phyloP scores from a whole-genome alignment of 2,888 invertebrate genomes.

The Agriotes lineatus region DNA sequence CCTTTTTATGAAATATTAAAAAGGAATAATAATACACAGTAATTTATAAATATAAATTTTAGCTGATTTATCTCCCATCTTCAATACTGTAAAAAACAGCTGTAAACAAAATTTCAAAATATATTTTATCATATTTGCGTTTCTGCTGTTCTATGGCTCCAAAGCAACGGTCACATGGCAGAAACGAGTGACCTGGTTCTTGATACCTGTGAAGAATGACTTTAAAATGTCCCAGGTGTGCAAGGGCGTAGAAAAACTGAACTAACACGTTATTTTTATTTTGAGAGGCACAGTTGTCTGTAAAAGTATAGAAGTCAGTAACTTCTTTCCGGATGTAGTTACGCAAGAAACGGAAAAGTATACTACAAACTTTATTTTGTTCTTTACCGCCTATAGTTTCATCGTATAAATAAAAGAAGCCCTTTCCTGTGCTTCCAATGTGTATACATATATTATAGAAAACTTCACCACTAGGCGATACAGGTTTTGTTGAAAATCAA shows the following conservation, averaged over 20 bases:
- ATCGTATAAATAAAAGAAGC: conserved; percentile 25
- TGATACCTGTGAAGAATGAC: not conserved
- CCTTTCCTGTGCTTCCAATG: conserved; percentile 6
- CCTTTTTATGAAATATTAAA: no score
- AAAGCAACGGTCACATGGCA: not conserved
- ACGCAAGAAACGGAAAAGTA: conserved; percentile 6
- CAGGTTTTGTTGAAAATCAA: conserved; percentile 24
- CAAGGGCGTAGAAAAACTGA: conserved; percentile 1
- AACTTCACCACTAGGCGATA: conserved; percentile 18
- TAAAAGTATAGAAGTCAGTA: not conserved
- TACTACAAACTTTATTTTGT: conserved; percentile 12
- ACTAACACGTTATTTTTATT: conserved; percentile 5
- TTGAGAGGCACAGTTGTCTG: conserved; percentile 5
- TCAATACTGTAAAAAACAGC: no score
- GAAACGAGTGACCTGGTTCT: not conserved
- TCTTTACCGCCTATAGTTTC: conserved; percentile 15
- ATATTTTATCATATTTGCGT: no score
- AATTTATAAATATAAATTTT: no score
- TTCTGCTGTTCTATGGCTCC: no score
- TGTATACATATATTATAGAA: conserved; percentile 16
- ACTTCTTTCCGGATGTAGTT: not conserved
- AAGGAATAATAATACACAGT: no score
- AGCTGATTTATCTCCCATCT: no score
- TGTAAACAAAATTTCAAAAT: no score
- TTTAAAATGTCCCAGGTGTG: conserved; percentile 2